phyloP scores from a whole-genome alignment of 2,113 vertebrate species.

The Macaca mulatta region DNA sequence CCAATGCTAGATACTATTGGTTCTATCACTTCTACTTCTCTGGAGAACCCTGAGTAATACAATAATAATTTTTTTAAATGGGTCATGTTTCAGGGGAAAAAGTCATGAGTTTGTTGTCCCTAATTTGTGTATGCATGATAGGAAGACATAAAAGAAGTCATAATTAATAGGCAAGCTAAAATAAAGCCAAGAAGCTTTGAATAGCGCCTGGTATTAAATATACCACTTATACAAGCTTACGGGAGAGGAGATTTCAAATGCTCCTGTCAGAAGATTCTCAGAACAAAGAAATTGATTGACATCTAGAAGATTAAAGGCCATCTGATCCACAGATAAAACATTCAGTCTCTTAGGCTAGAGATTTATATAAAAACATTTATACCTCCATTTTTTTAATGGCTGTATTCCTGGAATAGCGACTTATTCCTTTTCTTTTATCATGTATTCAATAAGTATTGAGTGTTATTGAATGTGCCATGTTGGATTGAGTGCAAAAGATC shows the following conservation, averaged over 20 bases:
- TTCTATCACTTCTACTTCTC: neutral
- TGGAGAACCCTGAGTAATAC: neutral
- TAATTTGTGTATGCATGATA: neutral
- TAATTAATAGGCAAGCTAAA: neutral
- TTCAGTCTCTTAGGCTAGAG: neutral
- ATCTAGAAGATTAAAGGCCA: neutral
- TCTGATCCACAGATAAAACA: neutral
- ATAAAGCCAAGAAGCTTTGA: neutral
- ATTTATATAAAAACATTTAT: conserved; percentile 20
- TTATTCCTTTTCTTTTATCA: neutral
- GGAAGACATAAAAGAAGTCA: neutral
- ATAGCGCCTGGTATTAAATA: neutral
- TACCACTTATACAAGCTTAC: neutral
- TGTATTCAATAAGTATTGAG: neutral
- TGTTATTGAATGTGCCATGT: neutral
- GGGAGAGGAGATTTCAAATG: neutral
- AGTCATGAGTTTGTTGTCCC: neutral
- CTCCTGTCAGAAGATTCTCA: neutral
- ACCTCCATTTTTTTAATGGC: neutral
- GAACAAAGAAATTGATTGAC: neutral
- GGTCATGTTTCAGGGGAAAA: neutral
- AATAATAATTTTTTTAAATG: neutral
- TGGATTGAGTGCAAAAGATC: neutral
- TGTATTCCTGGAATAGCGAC: neutral
- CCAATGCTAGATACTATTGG: neutral